Percentiles rank a stretch among this genome's conserved stretches.
Evolutionary conservation across 2,113 vertebrate species (phyloP).

Genomic region (Rhinolophus sinicus): DNA sequence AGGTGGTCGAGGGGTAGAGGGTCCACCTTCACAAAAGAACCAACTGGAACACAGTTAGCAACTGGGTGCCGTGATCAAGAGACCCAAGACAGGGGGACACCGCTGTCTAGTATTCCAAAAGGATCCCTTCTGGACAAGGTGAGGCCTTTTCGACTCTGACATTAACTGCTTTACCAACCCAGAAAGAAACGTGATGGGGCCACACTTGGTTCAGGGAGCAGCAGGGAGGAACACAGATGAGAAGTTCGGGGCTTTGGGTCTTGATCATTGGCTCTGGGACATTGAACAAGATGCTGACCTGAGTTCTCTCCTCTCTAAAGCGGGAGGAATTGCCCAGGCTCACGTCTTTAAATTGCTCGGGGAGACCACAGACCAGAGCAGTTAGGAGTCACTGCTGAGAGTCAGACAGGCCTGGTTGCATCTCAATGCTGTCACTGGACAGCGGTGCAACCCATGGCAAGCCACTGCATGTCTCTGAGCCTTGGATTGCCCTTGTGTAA

Average conservation of each 20-base stretch:
- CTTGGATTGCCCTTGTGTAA: neutral
- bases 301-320: neutral
- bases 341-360: neutral
- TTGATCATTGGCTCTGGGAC: neutral
- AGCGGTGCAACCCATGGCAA: neutral
- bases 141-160: neutral
- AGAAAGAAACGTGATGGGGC: neutral
- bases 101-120: neutral
- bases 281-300: neutral
- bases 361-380: neutral
- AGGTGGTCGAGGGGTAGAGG: neutral
- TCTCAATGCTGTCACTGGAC: rapidly evolving
- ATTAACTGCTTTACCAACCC: neutral
- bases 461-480: neutral
- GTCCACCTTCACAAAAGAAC: neutral
- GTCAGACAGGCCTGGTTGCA: neutral
- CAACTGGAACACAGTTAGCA: neutral
- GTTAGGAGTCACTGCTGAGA: neutral
- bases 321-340: neutral
- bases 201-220: neutral
- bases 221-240: neutral
- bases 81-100: neutral
- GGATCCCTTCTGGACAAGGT: neutral
- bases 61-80: neutral
- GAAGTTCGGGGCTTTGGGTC: no score